phyloP scores from a whole-genome alignment of 2,113 vertebrate species.

The Coregonus clupeaformis region DNA sequence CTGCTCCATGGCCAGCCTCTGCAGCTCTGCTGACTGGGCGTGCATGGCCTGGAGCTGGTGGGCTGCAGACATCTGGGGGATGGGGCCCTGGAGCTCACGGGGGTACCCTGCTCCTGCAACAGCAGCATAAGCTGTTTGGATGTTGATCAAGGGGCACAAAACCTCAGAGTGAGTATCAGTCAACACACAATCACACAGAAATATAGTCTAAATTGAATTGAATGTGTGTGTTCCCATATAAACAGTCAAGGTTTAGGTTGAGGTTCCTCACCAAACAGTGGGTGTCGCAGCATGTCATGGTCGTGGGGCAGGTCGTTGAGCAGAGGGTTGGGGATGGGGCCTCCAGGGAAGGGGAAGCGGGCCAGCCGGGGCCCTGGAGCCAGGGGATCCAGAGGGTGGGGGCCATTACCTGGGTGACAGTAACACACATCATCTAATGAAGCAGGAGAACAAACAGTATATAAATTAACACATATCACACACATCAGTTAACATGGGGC shows the following conservation, averaged over 20 bases:
- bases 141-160: too few species aligned
- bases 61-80: conserved; percentile 95
- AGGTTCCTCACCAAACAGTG: conserved; percentile 88
- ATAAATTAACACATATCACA: too few species aligned
- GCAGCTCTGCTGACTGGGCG: conserved; percentile 95
- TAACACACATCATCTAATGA: conserved; percentile 16
- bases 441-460: too few species aligned
- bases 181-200: neutral
- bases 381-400: conserved; percentile 91
- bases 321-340: conserved; percentile 90
- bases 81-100: conserved; percentile 88
- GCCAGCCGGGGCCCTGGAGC: conserved; percentile 90
- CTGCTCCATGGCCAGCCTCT: conserved; percentile 97
- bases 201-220: neutral
- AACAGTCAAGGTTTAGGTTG: neutral
- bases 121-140: neutral
- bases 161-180: neutral
- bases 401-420: conserved; percentile 80
- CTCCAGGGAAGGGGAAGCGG: conserved; percentile 91
- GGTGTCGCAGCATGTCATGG: conserved; percentile 97
- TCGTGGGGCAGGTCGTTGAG: conserved; percentile 92
- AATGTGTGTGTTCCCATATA: neutral
- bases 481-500: too few species aligned
- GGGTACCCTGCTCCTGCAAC: conserved; percentile 84
- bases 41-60: conserved; percentile 99